Evolutionary conservation across 2,888 invertebrate species (phyloP), one percentile per base, ranked within the genome.

Genomic region (Agrochola lota): DNA sequence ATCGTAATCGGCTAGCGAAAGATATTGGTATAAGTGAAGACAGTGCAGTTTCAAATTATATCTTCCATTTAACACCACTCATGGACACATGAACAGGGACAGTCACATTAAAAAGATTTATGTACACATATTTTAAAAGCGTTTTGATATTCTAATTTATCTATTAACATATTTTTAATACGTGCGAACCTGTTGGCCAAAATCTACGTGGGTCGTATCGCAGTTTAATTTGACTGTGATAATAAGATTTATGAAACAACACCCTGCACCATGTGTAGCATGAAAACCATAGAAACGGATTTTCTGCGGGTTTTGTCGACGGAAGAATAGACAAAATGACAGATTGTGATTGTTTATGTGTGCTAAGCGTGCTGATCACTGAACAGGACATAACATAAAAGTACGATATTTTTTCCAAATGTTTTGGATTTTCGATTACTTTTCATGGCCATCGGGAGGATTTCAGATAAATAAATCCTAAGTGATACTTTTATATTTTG

Each of bases 41-140:
- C 23, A 52, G 74, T 23, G 11, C n/a, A n/a, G n/a, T n/a, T n/a
- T n/a, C n/a, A n/a, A n/a, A n/a, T n/a, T 49, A 66, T 57, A 57
- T 57, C 26, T 77, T 64, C 9, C 11, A 76, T 64, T 46, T 57
- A 26, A 64, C 5, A 35, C 11, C 35, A 64, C 46, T 63, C 62
- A 76, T 63, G 52, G 30, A 26, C n/a, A 30, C 20, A 55, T 43
- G 7, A 77, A 60, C 30, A n/a, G 9, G 17, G 43, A 40, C 35
- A 20, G 20, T 60, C n/a, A 77, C 5, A 60, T 78, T n/a, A 55
- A 77, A 20, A 67, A 60, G 1, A 26, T 57, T 26, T 55, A 52
- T 30, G 30, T 63, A 30, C 52, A 75, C n/a, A 55, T 55, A 62
- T 40, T 74, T 62, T 73, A 60, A 60, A 74, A 75, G 49, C 74